These are phyloP conservation scores for Caenorhabditis becei DNA, from an alignment of 2,888 invertebrate species.

Conservation along the genomic window DNA sequence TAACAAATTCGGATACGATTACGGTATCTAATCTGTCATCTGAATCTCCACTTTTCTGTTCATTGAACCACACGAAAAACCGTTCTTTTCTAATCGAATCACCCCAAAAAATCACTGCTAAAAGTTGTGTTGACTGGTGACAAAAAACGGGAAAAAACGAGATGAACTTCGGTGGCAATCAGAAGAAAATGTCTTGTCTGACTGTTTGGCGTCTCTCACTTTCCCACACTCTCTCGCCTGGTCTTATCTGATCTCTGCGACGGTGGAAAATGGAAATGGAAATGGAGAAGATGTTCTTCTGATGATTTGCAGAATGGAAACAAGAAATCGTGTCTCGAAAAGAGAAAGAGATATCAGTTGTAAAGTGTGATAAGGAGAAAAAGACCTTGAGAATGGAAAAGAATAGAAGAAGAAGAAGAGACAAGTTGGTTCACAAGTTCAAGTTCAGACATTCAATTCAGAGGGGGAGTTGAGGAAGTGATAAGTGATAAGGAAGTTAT, in stretches of 20 bases:
- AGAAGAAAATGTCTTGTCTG: too few species aligned
- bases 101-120: neutral
- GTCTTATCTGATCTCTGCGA: conserved; percentile 44
- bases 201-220: too few species aligned
- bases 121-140: too few species aligned
- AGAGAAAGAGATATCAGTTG: neutral
- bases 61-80: conserved; percentile 3
- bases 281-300: conserved; percentile 4
- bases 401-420: neutral
- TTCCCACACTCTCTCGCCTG: neutral
- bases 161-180: too few species aligned
- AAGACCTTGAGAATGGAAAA: neutral
- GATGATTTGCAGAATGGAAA: neutral
- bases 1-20: neutral
- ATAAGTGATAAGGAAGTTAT: too few species aligned
- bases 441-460: neutral
- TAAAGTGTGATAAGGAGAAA: conserved; percentile 1
- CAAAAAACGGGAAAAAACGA: too few species aligned
- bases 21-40: neutral
- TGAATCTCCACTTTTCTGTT: neutral
- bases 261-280: too few species aligned
- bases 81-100: neutral
- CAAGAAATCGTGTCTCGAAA: neutral
- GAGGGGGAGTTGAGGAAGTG: too few species aligned
- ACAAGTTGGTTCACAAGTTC: conserved; percentile 5